Percentiles rank a stretch among this genome's conserved stretches.
phyloP scores from a whole-genome alignment of 2,797 vertebrate species.

The Schizopygopsis pylzovi region DNA sequence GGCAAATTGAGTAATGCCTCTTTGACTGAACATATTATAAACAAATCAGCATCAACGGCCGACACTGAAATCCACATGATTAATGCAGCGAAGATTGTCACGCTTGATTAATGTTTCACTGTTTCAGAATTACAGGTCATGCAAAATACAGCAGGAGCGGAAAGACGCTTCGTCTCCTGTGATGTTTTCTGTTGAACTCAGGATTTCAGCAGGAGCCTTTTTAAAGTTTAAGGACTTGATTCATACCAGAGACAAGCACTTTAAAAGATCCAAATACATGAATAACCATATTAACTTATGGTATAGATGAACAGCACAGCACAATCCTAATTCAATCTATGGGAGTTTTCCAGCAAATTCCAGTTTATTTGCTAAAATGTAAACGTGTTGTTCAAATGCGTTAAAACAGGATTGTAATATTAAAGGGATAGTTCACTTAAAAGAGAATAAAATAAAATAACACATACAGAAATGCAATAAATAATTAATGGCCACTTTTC shows the following conservation, averaged over 20 bases:
- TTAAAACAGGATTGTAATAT: too few species aligned
- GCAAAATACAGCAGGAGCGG: slow-evolving; percentile 55
- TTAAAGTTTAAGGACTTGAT: slow-evolving; percentile 33
- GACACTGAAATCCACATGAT: slow-evolving; percentile 71
- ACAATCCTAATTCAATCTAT: too few species aligned
- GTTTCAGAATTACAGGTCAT: slow-evolving; percentile 59
- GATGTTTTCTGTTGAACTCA: neutral
- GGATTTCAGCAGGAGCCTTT: neutral
- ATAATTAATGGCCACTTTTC: too few species aligned
- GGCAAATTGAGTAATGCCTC: slow-evolving; percentile 71
- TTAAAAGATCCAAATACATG: neutral
- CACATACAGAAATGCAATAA: too few species aligned
- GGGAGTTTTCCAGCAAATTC: too few species aligned
- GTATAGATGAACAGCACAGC: too few species aligned
- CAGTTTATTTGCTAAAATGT: too few species aligned
- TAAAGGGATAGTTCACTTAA: too few species aligned
- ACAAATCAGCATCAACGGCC: slow-evolving; percentile 74
- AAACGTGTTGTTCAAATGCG: too few species aligned
- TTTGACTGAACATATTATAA: slow-evolving; percentile 79
- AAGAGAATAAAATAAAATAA: too few species aligned
- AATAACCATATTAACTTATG: neutral
- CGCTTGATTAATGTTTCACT: slow-evolving; percentile 64
- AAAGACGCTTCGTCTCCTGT: slow-evolving; percentile 20
- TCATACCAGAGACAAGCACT: neutral
- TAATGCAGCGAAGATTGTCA: slow-evolving; percentile 74